Base-by-base conservation (phyloP, 2,113 vertebrate species). In the Hemiprocne comata region DNA sequence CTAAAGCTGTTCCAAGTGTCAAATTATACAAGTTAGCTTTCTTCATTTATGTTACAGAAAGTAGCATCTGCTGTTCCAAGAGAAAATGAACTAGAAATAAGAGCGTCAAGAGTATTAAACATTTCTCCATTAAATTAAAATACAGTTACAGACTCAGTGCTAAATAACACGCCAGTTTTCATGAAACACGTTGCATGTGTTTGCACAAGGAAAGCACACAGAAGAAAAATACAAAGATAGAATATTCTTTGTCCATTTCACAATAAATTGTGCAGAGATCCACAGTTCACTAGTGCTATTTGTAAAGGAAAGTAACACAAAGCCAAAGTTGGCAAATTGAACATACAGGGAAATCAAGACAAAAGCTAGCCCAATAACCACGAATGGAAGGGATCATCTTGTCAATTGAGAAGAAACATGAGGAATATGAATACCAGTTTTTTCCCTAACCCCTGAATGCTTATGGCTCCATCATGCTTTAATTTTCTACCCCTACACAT, bases 341-440 rank as follows among this genome's bases (percentile, higher is more conserved):
- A 94, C 96, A 95, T 93, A 93, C 40, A 65, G 44, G 46, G 72
- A 93, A 96, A 94, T 93, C 83, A 86, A 90, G 90, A 94, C 83
- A 96, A 97, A 94, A 94, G 80, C 54, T 89, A 72, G 65, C 38
- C 65, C 80, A 90, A 95, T 84, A 96, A 96, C 90, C 94, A 50
- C 95, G 94, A 92, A 91, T 87, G 90, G 73, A 91, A 94, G 83
- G 94, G 92, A 93, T 96, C 85, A 94, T 94, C 77, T 92, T 81
- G 95, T 95, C 94, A 96, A 76, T 75, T 76, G 88, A 93, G 58
- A 92, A 62, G 92, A 95, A 96, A 96, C 83, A 95, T 79, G 86
- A 96, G 93, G n/a, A 97, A 95, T 93, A 87, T 76, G 85, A 96
- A 95, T 85, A 91, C 74, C 73, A 93, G 40, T 95, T 93, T 90